Percentiles rank a stretch among this genome's conserved stretches.
phyloP scores from a whole-genome alignment of 2,113 vertebrate genomes.

The Atractosteus spatula region DNA sequence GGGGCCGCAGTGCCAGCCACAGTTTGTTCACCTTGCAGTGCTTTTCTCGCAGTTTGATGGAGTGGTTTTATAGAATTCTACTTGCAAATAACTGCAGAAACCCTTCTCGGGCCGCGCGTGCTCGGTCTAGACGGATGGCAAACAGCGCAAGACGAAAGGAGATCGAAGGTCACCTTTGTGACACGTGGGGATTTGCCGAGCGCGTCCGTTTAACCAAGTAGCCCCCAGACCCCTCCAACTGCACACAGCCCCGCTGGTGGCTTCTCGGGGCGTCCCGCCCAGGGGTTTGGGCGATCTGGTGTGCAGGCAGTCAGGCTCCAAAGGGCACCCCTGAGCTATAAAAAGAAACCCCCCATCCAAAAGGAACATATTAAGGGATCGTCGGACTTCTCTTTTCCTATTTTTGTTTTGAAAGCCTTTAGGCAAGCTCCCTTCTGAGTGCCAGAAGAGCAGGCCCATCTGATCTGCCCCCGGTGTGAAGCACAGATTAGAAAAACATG shows the following conservation, averaged over 20 bases:
- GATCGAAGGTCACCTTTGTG: too few species aligned
- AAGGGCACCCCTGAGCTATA: constrained; percentile 36
- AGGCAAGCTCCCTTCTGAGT: background rate
- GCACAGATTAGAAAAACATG: constrained; percentile 7
- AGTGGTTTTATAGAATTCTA: too few species aligned
- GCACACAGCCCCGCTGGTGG: constrained; percentile 23
- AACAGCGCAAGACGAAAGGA: too few species aligned
- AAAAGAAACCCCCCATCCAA: constrained; percentile 38
- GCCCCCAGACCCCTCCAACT: too few species aligned
- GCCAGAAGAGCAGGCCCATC: constrained; percentile 6
- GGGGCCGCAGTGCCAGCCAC: too few species aligned
- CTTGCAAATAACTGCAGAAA: too few species aligned
- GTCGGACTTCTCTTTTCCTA: constrained; percentile 22
- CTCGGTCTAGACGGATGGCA: too few species aligned
- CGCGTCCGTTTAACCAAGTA: too few species aligned
- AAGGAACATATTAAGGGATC: constrained; percentile 28
- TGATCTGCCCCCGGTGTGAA: background rate
- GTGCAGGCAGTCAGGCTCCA: constrained; percentile 45
- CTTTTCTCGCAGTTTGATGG: too few species aligned
- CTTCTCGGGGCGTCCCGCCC: constrained; percentile 25
- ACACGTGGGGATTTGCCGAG: too few species aligned
- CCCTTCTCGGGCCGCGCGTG: too few species aligned
- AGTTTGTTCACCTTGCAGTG: too few species aligned
- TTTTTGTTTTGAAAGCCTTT: constrained; percentile 4
- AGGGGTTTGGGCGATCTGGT: constrained; percentile 38